Evolutionary conservation across 2,113 vertebrate genomes (phyloP).

Genomic region (Carassius carassius): DNA sequence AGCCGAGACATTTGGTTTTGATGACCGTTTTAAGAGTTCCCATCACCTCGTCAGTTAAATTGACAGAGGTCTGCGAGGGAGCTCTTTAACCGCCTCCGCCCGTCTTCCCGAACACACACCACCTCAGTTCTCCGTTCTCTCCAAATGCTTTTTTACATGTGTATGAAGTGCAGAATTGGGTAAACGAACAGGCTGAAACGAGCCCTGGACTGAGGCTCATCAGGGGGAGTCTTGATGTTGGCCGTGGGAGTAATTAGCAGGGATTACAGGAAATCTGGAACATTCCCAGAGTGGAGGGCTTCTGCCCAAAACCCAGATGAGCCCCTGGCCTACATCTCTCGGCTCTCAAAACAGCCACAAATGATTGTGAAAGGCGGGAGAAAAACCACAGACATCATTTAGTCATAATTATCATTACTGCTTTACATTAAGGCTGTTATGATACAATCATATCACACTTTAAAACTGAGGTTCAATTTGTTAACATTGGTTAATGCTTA

Average conservation of each 20-base stretch:
- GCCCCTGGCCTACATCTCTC: slow-evolving; percentile 62
- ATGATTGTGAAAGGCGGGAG: slow-evolving; percentile 56
- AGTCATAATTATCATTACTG: slow-evolving; percentile 40
- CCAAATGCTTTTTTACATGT: slow-evolving; percentile 63
- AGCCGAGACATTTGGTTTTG: slow-evolving; percentile 45
- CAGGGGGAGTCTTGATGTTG: slow-evolving; percentile 63
- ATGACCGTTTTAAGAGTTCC: slow-evolving; percentile 58
- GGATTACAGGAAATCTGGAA: slow-evolving; percentile 71
- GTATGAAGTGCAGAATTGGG: slow-evolving; percentile 55
- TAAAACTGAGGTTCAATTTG: not conserved
- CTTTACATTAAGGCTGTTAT: slow-evolving; percentile 24
- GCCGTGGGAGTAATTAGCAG: slow-evolving; percentile 73
- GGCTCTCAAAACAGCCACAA: slow-evolving; percentile 53
- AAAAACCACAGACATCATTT: slow-evolving; percentile 48
- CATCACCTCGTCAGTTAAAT: slow-evolving; percentile 57
- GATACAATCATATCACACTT: slow-evolving; percentile 45
- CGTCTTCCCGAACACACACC: not conserved
- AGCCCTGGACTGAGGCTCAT: slow-evolving; percentile 60
- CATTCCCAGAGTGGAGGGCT: slow-evolving; percentile 61
- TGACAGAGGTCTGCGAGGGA: slow-evolving; percentile 44
- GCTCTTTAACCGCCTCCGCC: not conserved
- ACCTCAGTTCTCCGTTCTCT: slow-evolving; percentile 52
- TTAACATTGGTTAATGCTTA: not conserved
- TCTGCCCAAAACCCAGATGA: slow-evolving; percentile 68
- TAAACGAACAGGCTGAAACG: slow-evolving; percentile 64